Evolutionary conservation across 2,797 vertebrate species (phyloP).

Genomic region (Bucorvus abyssinicus): DNA sequence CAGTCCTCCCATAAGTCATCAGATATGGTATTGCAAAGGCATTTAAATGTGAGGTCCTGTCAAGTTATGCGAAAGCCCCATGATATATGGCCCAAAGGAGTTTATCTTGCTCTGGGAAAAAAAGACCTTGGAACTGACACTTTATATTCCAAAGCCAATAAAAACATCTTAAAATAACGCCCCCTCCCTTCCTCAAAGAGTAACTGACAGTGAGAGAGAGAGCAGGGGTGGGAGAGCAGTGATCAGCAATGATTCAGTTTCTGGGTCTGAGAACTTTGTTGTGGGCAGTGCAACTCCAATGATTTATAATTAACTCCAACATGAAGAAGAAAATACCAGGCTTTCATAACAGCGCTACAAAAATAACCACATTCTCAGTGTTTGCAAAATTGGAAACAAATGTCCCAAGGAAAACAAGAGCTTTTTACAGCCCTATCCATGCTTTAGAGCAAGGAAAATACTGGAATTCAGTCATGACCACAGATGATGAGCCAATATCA

Average conservation of each 20-base stretch:
- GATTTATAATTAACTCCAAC: slow-evolving; percentile 87
- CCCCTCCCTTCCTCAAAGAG: slow-evolving; percentile 76
- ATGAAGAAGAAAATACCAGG: slow-evolving; percentile 89
- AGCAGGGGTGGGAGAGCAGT: slow-evolving; percentile 69
- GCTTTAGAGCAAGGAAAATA: slow-evolving; percentile 78
- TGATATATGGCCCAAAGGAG: slow-evolving; percentile 76
- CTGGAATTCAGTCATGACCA: slow-evolving; percentile 80
- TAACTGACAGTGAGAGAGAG: slow-evolving; percentile 71
- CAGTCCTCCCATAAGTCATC: slow-evolving; percentile 72
- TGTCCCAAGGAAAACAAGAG: slow-evolving; percentile 83
- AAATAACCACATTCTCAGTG: slow-evolving; percentile 82
- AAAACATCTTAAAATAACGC: slow-evolving; percentile 96
- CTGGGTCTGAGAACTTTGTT: slow-evolving; percentile 84
- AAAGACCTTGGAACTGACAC: slow-evolving; percentile 88
- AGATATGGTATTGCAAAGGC: slow-evolving; percentile 72
- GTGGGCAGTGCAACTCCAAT: slow-evolving; percentile 78
- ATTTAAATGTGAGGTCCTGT: slow-evolving; percentile 78
- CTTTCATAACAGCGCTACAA: slow-evolving; percentile 85
- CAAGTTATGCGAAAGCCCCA: slow-evolving; percentile 70
- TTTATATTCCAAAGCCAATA: slow-evolving; percentile 88
- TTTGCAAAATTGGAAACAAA: slow-evolving; percentile 92
- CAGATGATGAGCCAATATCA: slow-evolving; percentile 83
- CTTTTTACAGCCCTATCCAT: slow-evolving; percentile 68
- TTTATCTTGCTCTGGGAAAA: slow-evolving; percentile 90
- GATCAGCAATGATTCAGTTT: slow-evolving; percentile 79